Base-by-base conservation (phyloP, 1,140 invertebrate genomes). In the Polyergus mexicanus region DNA sequence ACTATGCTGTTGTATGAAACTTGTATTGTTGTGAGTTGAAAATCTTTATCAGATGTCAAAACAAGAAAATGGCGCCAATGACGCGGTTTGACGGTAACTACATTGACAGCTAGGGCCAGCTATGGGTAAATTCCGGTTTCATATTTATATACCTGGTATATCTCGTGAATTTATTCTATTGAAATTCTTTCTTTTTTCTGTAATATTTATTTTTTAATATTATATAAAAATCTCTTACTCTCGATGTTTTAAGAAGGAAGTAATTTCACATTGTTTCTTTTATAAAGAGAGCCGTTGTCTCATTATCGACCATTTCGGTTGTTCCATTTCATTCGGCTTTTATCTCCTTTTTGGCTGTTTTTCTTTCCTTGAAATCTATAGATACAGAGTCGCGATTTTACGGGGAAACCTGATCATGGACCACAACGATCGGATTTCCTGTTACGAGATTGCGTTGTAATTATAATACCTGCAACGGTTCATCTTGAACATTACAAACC, bases 401-500 rank as follows among this genome's bases (percentile, higher is more conserved):
- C 44, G 62, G 6, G 10, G 60, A 28, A 84, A 84, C 32, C 32
- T 38, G 58, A 84, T 35, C 10, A 0, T 28, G 32, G 51, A 6
- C 7, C n/a, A 54, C 13, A 10, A n/a, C 54, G 78, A 71, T 74
- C 44, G 72, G 74, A 6, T 77, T 84, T 32, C 72, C 5, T 13
- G 41, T 84, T 74, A 38, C 28, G 2, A 16, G 25, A 65, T 62
- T 63, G 71, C 10, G 22, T 47, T 8, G 56, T 77, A 84, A 84
- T 84, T 84, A 84, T 35, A 38, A 28, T 60, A 44, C 38, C 35
- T 63, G 56, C 10, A 47, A 13, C 8, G 47, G 16, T n/a, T 22
- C 6, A 8, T 58, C 22, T 44, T 25, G 16, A 4, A 71, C 19
- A 41, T 66, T 22, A 41, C 47, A 68, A 25, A 19, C 32, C 32